Evolutionary conservation across 1,140 invertebrate genomes (phyloP).

Genomic region (Choristoneura fumiferana): DNA sequence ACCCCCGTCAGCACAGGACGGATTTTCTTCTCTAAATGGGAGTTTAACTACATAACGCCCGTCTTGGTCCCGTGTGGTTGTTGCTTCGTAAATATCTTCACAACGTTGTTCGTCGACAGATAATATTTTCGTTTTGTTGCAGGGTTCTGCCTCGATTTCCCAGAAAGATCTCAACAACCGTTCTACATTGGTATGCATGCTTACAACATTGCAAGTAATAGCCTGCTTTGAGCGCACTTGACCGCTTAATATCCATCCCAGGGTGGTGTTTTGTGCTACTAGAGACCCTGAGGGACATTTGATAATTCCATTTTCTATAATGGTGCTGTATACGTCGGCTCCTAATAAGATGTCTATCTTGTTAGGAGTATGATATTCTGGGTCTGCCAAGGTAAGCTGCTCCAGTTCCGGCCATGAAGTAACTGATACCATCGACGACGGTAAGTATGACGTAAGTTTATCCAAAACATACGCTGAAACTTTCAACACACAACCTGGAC

Average conservation of each 20-base stretch:
- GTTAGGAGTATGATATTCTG: no score
- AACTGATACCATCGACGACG: slow-evolving; percentile 21
- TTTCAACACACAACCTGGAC: slow-evolving; percentile 24
- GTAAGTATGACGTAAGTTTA: slow-evolving; percentile 24
- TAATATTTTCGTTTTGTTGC: slow-evolving; percentile 21
- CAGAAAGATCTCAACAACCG: no score
- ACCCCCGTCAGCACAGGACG: no score
- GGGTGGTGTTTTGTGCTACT: no score
- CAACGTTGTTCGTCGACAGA: slow-evolving; percentile 33
- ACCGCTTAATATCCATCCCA: no score
- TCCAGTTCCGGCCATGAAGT: no score
- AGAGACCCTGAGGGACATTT: no score
- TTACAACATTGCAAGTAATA: slow-evolving; percentile 18
- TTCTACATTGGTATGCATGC: slow-evolving; percentile 22
- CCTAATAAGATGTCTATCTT: no score
- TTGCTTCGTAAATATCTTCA: slow-evolving; percentile 30
- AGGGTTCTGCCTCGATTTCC: slow-evolving; percentile 31
- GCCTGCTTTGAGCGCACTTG: neutral
- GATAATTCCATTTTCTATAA: no score
- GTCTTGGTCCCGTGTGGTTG: slow-evolving; percentile 24
- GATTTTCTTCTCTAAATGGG: no score
- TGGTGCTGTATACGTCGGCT: no score
- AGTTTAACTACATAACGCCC: slow-evolving; percentile 33
- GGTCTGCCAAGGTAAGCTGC: slow-evolving; percentile 16
- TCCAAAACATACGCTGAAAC: no score